Base-by-base conservation (phyloP, 2,797 vertebrate species). In the Anabacerthia variegaticeps region DNA sequence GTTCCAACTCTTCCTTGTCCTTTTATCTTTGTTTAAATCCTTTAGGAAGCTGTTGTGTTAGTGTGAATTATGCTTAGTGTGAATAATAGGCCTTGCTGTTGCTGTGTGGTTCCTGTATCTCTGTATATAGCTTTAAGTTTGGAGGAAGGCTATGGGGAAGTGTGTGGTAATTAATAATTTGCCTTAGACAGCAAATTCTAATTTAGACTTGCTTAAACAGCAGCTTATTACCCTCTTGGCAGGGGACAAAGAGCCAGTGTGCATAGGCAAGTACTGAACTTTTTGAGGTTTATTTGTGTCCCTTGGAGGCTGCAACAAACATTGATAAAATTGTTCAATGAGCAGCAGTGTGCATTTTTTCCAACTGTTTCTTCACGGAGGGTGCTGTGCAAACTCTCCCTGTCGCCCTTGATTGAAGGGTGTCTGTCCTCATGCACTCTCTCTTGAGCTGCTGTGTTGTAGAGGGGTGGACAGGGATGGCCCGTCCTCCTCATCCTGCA, bases 361-460 rank as follows among this genome's bases (percentile, higher is more conserved):
- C 32, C 5, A 52, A 28, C 15, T 19, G 9, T 52, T 76, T 76
- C 44, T 14, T 58, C 15, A 1, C 30, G 20, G 14, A 22, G 18
- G 6, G 13, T 54, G 17, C 20, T 13, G 1, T 23, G 27, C 44
- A 55, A 55, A 34, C 16, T 22, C 36, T 24, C 73, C 12, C 24
- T 41, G 20, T 52, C 41, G 24, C 44, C 23, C n/a, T 46, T 56
- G 41, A n/a, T 10, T 48, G 43, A 51, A 55, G 26, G 37, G 15
- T 66, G 24, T 62, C 11, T 48, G 3, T 30, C 26, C 21, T 6
- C 1, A 0, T 20, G 14, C 2, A 1, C 32, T 22, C 51, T 68
- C 16, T 63, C 16, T 49, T 39, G 28, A 75, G 24, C n/a, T 43
- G 20, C 28, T 37, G 32, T 59, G 36, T 34, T 67, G 20, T 55